Evolutionary conservation across 2,113 vertebrate genomes (phyloP).

Genomic region (Dasypus novemcinctus): DNA sequence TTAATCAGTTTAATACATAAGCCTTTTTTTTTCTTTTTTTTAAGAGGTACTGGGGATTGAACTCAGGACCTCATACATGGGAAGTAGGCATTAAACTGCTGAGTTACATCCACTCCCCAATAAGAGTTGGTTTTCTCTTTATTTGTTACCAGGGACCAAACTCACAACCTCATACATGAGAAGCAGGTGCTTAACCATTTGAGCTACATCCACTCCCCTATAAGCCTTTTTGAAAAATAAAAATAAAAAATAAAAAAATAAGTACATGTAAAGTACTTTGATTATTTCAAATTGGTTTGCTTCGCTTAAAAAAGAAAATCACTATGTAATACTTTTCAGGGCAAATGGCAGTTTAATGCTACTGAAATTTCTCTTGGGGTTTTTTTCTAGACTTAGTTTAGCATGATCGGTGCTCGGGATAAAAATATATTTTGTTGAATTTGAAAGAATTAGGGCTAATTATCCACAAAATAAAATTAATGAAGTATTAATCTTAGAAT

Average conservation of each 20-base stretch:
- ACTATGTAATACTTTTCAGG: not conserved
- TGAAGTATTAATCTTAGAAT: not conserved
- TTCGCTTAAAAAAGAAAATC: slow-evolving; percentile 41
- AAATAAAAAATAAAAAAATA: not conserved
- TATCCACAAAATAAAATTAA: not conserved
- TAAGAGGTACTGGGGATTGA: no score
- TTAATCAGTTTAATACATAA: slow-evolving; percentile 19
- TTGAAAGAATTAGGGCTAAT: not conserved
- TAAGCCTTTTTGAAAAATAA: no score
- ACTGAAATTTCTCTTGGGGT: not conserved
- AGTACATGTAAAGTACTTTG: not conserved
- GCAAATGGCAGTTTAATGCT: slow-evolving; percentile 32
- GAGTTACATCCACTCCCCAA: no score
- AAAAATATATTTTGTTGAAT: not conserved
- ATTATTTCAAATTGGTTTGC: not conserved
- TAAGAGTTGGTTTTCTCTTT: no score
- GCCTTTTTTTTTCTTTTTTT: not conserved
- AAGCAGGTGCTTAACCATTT: no score
- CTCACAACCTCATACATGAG: no score
- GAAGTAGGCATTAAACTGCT: no score
- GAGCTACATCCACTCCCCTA: no score
- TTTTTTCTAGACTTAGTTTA: slow-evolving; percentile 36
- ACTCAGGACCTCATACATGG: no score
- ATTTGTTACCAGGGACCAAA: no score
- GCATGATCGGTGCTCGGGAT: not conserved